A percentile compares a stretch with the other conserved stretches of the same genome.
These are phyloP conservation scores for Crematogaster levior DNA, from an alignment of 2,888 invertebrate species.

Conservation along the genomic window DNA sequence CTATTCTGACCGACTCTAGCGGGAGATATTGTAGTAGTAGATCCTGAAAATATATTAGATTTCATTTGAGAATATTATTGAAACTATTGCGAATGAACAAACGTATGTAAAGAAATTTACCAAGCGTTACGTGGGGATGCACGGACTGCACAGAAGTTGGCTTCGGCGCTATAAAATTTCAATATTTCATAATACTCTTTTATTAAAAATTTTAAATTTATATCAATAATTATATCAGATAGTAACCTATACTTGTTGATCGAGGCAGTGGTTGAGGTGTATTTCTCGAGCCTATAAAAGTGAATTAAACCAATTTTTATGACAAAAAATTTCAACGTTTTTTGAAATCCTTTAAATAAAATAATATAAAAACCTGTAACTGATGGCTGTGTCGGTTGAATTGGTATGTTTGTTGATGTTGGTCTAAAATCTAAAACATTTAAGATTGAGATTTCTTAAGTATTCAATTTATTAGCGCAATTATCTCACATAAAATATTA, in stretches of 20 bases:
- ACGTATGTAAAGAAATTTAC: not conserved
- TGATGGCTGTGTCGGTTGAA: not conserved
- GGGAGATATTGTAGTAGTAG: not conserved
- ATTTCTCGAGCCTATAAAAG: not conserved
- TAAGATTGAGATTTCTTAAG: not conserved
- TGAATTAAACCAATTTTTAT: not conserved
- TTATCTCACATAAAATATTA: too few species aligned
- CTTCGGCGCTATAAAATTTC: not conserved
- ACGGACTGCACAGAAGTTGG: not conserved
- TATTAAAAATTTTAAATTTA: not conserved
- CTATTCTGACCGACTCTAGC: not conserved
- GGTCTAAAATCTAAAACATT: not conserved
- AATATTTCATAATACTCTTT: not conserved
- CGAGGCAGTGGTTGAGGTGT: not conserved
- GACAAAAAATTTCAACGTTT: not conserved
- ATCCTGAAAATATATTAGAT: not conserved
- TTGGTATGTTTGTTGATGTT: not conserved
- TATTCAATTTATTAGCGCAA: not conserved
- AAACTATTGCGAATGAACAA: not conserved
- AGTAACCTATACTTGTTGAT: not conserved
- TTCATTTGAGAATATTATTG: not conserved
- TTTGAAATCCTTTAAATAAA: not conserved
- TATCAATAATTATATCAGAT: not conserved
- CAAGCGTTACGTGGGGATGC: not conserved
- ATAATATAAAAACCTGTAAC: not conserved